Base-by-base conservation (phyloP, 2,113 vertebrate species). In the Cynopterus brachyotis region DNA sequence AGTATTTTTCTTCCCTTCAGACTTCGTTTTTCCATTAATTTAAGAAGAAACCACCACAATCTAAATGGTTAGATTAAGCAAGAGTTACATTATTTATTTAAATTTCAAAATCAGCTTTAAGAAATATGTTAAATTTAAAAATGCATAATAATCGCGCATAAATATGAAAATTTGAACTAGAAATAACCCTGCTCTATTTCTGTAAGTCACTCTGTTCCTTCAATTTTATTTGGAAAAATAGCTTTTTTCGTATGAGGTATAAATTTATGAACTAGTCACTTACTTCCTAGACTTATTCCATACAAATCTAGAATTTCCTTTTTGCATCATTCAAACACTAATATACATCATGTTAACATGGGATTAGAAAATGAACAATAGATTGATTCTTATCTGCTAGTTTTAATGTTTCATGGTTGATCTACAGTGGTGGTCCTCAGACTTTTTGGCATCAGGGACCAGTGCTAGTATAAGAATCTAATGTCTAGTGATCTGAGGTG, bases 101-200 rank as follows among this genome's bases (percentile, higher is more conserved):
- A 72, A 82, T 83, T 85, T 80, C 20, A 66, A 88, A 93, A 50
- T 47, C 7, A 84, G 10, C 16, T 89, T 69, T 95, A 30, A 75
- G 80, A 94, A 79, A 3, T 22, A 47, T 45, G 26, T 32, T 40
- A 66, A 78, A 80, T 87, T 95, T 47, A 76, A 90, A 98, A 98
- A 96, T 80, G 3, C 9, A 95, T 69, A 96, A 75, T 88, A 97
- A 98, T 95, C 93, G 94, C 97, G 13, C 0, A 95, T 94, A 95
- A 96, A 95, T 86, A 90, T 93, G 86, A 98, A 98, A 96, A 53
- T 82, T 67, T 96, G 60, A 57, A 95, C 20, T 62, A 93, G 69
- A 96, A 95, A 47, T 97, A 37, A 96, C 4, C 5, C 62, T 96
- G 62, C 55, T 94, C 59, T 83, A 90, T 92, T 97, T 94, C 87